Conservation (phyloP, 2,797 vertebrate genomes). For the Decapterus maruadsi region DNA sequence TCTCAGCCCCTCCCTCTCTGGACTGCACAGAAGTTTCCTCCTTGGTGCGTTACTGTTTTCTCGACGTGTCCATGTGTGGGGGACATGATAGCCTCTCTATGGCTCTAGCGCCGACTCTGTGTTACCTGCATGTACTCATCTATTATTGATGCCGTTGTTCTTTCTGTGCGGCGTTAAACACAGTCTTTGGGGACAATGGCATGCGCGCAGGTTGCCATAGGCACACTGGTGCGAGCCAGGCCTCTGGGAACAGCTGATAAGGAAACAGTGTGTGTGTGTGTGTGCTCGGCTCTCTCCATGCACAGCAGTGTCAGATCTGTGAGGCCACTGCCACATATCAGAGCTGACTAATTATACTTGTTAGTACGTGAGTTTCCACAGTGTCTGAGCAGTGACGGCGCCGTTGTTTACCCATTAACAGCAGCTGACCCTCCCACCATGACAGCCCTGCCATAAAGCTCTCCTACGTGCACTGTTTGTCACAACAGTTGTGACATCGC, state of each 20-base stretch:
- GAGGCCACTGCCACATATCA: slow-evolving; percentile 47
- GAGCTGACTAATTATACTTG: slow-evolving; percentile 35
- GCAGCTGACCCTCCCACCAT: slow-evolving; percentile 32
- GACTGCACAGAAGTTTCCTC: slow-evolving; percentile 53
- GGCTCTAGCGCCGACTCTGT: not conserved
- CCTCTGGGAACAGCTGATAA: slow-evolving; percentile 81
- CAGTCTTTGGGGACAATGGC: slow-evolving; percentile 70
- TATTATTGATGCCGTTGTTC: slow-evolving; percentile 83
- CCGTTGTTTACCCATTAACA: slow-evolving; percentile 26
- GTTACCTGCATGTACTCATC: slow-evolving; percentile 60
- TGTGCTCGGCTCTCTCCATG: slow-evolving; percentile 27
- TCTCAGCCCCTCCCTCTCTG: slow-evolving; percentile 45
- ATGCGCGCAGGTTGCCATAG: slow-evolving; percentile 76
- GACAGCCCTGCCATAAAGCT: slow-evolving; percentile 40
- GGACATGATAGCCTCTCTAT: not conserved
- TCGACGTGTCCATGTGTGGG: not conserved
- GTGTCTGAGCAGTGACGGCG: not conserved
- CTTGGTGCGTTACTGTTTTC: slow-evolving; percentile 35
- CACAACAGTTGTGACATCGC: slow-evolving; percentile 40
- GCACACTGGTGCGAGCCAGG: slow-evolving; percentile 54
- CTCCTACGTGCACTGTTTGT: slow-evolving; percentile 61
- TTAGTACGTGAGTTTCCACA: slow-evolving; percentile 5
- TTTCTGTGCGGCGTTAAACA: slow-evolving; percentile 68
- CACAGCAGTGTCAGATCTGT: slow-evolving; percentile 57
- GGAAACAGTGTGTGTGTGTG: slow-evolving; percentile 52